phyloP scores from a whole-genome alignment of 2,113 vertebrate species.

The Macquaria ambigua region DNA sequence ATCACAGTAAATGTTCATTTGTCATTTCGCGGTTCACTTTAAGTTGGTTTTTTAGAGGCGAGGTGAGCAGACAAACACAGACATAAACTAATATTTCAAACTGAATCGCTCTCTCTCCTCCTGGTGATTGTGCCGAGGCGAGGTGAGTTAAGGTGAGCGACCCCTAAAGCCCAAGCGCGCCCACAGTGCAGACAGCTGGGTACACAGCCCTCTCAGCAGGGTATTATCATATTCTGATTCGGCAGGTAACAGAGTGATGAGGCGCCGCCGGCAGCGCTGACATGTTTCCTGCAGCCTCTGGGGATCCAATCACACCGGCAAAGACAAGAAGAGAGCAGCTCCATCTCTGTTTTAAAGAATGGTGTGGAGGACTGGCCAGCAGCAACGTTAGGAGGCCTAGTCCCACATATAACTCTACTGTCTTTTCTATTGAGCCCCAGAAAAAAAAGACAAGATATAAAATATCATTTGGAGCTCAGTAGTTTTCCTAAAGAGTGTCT shows the following conservation, averaged over 20 bases:
- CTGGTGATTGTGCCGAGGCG: background rate
- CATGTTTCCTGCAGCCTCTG: conserved; percentile 37
- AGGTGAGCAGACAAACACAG: background rate
- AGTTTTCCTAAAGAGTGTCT: background rate
- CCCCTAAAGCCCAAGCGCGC: background rate
- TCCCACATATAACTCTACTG: background rate
- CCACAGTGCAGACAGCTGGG: background rate
- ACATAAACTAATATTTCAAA: background rate
- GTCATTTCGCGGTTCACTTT: background rate
- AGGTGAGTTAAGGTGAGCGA: background rate
- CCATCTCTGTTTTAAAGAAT: background rate
- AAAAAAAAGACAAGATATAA: background rate
- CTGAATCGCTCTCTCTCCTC: background rate
- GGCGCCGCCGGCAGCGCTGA: background rate
- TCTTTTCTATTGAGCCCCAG: background rate
- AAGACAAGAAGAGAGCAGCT: conserved; percentile 12
- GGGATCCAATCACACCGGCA: conserved; percentile 18
- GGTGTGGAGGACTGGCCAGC: background rate
- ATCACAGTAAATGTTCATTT: background rate
- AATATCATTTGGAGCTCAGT: background rate
- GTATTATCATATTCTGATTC: conserved; percentile 23
- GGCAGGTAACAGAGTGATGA: conserved; percentile 31
- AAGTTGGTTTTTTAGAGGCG: too few relatives aligned
- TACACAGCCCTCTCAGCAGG: background rate
- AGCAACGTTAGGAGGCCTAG: background rate